Percentiles rank a stretch among this genome's conserved stretches.
phyloP scores from a whole-genome alignment of 2,888 invertebrate genomes.

The Lydus trimaculatus region DNA sequence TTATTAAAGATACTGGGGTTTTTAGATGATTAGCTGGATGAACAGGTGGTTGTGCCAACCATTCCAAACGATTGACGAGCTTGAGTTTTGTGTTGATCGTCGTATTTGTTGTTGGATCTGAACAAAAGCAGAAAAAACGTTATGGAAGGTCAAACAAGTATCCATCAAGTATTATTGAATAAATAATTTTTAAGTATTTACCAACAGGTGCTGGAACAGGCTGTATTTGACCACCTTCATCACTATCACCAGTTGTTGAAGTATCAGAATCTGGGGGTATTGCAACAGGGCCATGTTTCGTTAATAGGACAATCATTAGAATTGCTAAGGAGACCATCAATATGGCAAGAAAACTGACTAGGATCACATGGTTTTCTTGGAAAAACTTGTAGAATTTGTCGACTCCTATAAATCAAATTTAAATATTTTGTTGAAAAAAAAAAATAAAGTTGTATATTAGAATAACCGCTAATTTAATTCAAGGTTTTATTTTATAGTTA shows the following conservation, averaged over 20 bases:
- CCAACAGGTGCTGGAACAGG: slow-evolving; percentile 40
- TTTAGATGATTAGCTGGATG: slow-evolving; percentile 48
- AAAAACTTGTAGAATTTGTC: slow-evolving; percentile 38
- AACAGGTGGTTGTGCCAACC: slow-evolving; percentile 71
- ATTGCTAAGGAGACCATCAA: slow-evolving; percentile 35
- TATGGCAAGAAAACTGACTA: slow-evolving; percentile 36
- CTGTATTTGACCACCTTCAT: slow-evolving; percentile 43
- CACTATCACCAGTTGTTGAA: slow-evolving; percentile 18
- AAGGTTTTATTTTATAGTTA: slow-evolving; percentile 1
- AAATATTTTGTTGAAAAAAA: neutral
- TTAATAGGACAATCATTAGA: slow-evolving; percentile 35
- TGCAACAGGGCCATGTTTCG: slow-evolving; percentile 22
- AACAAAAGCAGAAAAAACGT: slow-evolving; percentile 13
- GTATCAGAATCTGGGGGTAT: neutral
- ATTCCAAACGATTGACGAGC: slow-evolving; percentile 67
- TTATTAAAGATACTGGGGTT: slow-evolving; percentile 65
- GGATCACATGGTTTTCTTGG: slow-evolving; percentile 36
- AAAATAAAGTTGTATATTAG: neutral
- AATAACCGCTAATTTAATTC: slow-evolving; percentile 14
- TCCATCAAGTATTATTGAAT: neutral
- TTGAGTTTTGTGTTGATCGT: slow-evolving; percentile 57
- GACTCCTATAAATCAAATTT: slow-evolving; percentile 35
- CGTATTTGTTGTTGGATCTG: slow-evolving; percentile 32
- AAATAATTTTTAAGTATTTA: slow-evolving; percentile 17
- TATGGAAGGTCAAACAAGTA: neutral